A percentile compares a stretch with the other conserved stretches of the same genome.
phyloP scores from a whole-genome alignment of 2,888 invertebrate species.

The Aphelenchoides bicaudatus region DNA sequence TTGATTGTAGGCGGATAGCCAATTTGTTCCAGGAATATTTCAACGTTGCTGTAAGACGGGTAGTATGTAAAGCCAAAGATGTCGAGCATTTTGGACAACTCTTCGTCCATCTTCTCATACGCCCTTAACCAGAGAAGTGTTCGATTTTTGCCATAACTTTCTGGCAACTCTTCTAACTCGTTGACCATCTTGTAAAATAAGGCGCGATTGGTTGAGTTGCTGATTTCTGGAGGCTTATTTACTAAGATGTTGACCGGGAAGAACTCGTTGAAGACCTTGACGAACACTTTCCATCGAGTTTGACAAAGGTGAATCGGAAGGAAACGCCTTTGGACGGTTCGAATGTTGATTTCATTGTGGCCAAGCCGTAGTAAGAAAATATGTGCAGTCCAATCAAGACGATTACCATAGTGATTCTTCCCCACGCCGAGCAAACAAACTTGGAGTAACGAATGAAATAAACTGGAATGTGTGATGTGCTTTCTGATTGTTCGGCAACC shows the following conservation, averaged over 20 bases:
- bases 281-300: slow-evolving; percentile 44
- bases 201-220: slow-evolving; percentile 33
- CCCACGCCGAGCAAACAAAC: slow-evolving; percentile 35
- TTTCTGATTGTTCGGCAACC: neutral
- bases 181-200: slow-evolving; percentile 41
- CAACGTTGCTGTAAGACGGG: slow-evolving; percentile 44
- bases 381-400: slow-evolving; percentile 29
- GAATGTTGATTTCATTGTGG: slow-evolving; percentile 40
- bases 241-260: slow-evolving; percentile 56
- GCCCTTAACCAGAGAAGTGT: slow-evolving; percentile 50
- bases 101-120: slow-evolving; percentile 48
- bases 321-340: slow-evolving; percentile 58
- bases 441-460: slow-evolving; percentile 27
- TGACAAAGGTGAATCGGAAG: slow-evolving; percentile 52
- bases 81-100: slow-evolving; percentile 25
- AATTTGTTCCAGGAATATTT: slow-evolving; percentile 43
- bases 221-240: slow-evolving; percentile 51
- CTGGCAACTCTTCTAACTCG: slow-evolving; percentile 45
- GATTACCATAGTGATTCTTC: slow-evolving; percentile 26
- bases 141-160: slow-evolving; percentile 46
- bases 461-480: neutral
- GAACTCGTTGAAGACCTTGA: slow-evolving; percentile 52
- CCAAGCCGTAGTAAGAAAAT: slow-evolving; percentile 34
- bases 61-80: slow-evolving; percentile 31
- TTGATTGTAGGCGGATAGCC: slow-evolving; percentile 52